These are phyloP conservation scores for Sebastes umbrosus DNA, from an alignment of 2,797 vertebrate genomes.

Conservation along the genomic window DNA sequence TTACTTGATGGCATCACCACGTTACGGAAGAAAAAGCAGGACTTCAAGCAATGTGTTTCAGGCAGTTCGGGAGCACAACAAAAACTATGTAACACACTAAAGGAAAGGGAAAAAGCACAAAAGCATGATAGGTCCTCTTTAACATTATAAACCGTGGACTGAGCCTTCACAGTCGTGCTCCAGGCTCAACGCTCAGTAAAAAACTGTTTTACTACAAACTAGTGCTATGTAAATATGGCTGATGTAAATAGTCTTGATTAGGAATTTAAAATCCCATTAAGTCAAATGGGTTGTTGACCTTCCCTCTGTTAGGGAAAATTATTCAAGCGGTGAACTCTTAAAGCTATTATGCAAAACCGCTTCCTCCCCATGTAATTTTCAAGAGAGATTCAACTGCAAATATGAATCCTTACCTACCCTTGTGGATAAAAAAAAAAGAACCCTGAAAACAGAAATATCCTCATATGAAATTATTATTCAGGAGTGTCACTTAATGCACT, in stretches of 20 bases:
- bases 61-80: no score
- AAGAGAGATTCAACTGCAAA: slow-evolving; percentile 29
- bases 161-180: neutral
- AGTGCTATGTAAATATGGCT: slow-evolving; percentile 15
- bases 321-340: slow-evolving; percentile 49
- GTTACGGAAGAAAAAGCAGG: no score
- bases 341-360: slow-evolving; percentile 55
- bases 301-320: slow-evolving; percentile 51
- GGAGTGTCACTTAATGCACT: slow-evolving; percentile 51
- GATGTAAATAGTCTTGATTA: slow-evolving; percentile 50
- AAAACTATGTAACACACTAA: no score
- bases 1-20: no score
- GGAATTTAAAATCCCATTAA: slow-evolving; percentile 69
- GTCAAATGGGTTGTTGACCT: slow-evolving; percentile 65
- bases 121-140: neutral
- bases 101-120: neutral
- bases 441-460: slow-evolving; percentile 2
- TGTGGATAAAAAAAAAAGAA: slow-evolving; percentile 12
- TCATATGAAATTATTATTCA: slow-evolving; percentile 63
- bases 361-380: slow-evolving; percentile 36
- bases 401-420: slow-evolving; percentile 40
- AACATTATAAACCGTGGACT: neutral
- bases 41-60: no score
- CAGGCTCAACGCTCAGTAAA: neutral
- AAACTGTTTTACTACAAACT: slow-evolving; percentile 17